A percentile compares a stretch with the other conserved stretches of the same genome.
Conservation (phyloP, 2,797 vertebrate species). For the Pangasius djambal region DNA sequence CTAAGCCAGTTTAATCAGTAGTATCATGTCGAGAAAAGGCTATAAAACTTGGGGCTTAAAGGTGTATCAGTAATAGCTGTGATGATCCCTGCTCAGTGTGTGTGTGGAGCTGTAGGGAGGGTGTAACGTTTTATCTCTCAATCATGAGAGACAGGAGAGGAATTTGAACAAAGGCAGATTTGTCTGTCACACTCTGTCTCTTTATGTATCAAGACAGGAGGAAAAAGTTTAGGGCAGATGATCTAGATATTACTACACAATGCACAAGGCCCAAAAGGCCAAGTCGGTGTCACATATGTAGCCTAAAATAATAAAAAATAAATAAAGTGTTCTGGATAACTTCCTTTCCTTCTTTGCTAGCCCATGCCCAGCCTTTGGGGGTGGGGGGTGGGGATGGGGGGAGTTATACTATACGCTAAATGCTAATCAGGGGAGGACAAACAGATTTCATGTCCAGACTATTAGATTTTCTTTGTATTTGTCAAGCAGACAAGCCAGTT, state of each 20-base stretch:
- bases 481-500: not conserved
- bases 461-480: not conserved
- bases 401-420: not conserved
- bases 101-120: slow-evolving; percentile 26
- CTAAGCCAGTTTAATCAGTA: slow-evolving; percentile 46
- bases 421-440: not conserved
- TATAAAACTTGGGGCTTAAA: slow-evolving; percentile 49
- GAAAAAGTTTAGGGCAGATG: slow-evolving; percentile 15
- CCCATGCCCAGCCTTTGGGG: not conserved
- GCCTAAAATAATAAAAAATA: not conserved
- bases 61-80: slow-evolving; percentile 49
- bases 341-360: not conserved
- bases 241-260: slow-evolving; percentile 18
- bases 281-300: not conserved
- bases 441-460: not conserved
- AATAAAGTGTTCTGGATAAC: not conserved
- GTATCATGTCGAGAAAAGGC: slow-evolving; percentile 39
- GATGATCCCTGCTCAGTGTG: slow-evolving; percentile 39
- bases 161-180: slow-evolving; percentile 31
- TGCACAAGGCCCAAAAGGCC: not conserved
- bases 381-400: no score
- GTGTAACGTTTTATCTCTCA: slow-evolving; percentile 47
- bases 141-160: slow-evolving; percentile 40
- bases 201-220: slow-evolving; percentile 16
- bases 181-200: not conserved